These are phyloP conservation scores for Pyrocephalus nanus DNA, from an alignment of 2,797 vertebrate genomes.

Conservation along the genomic window DNA sequence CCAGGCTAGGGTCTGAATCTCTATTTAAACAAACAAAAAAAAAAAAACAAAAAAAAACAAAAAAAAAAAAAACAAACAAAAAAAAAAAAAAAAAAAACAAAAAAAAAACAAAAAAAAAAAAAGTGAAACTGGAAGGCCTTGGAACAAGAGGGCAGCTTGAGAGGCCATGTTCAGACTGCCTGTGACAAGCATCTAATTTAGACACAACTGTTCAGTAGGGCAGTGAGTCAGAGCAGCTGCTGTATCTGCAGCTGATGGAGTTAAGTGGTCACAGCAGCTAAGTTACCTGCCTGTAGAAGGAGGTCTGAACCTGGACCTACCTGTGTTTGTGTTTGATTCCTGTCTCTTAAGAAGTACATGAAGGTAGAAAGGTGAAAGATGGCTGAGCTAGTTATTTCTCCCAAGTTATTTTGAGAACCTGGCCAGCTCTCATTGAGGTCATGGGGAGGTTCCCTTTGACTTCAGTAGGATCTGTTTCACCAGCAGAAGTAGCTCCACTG, in stretches of 20 bases:
- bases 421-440: background rate
- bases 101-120: background rate
- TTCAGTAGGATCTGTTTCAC: background rate
- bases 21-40: background rate
- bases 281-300: constrained; percentile 14
- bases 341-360: constrained; percentile 31
- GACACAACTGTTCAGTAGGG: background rate
- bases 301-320: constrained; percentile 21
- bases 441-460: background rate
- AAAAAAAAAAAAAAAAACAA: background rate
- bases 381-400: background rate
- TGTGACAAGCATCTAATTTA: constrained; percentile 20
- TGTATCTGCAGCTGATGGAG: background rate
- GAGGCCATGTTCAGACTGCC: background rate
- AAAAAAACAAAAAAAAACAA: background rate
- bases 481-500: background rate
- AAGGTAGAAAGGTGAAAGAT: constrained; percentile 2
- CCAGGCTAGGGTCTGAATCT: constrained; percentile 33
- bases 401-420: background rate
- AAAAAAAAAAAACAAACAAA: background rate
- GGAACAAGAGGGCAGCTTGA: constrained; percentile 7
- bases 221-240: background rate
- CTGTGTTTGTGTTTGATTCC: constrained; percentile 22
- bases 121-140: constrained; percentile 47
- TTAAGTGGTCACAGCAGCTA: background rate